phyloP scores from a whole-genome alignment of 2,888 invertebrate genomes.

The Melinaea marsaeus region DNA sequence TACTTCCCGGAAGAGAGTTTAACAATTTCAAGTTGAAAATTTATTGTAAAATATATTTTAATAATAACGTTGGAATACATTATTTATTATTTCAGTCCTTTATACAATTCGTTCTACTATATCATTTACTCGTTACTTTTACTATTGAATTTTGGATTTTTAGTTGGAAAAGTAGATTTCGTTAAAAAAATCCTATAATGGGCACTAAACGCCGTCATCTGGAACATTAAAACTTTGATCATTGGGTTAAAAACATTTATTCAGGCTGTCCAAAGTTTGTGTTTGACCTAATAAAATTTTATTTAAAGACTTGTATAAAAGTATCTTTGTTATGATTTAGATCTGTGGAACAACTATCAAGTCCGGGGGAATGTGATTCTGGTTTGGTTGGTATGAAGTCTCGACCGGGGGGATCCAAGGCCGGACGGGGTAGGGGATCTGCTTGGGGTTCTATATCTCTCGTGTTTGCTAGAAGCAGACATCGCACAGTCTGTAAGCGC shows the following conservation, averaged over 20 bases:
- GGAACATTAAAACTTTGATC: background rate
- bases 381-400: conserved; percentile 72
- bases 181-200: no score
- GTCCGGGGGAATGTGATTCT: conserved; percentile 85
- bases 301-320: background rate
- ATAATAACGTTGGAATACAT: conserved; percentile 8
- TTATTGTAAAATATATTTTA: conserved; percentile 9
- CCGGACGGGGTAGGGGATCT: conserved; percentile 81
- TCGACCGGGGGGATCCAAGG: conserved; percentile 64
- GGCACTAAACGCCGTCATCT: background rate
- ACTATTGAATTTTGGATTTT: background rate
- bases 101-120: no score
- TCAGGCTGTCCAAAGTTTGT: background rate
- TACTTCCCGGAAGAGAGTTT: conserved; percentile 21
- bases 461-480: conserved; percentile 91
- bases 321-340: conserved; percentile 49
- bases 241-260: background rate
- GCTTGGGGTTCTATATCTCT: conserved; percentile 95
- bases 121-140: no score
- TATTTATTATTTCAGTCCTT: background rate
- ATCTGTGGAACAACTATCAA: conserved; percentile 90
- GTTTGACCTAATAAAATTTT: background rate
- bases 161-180: background rate
- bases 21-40: conserved; percentile 17
- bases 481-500: conserved; percentile 86